Conservation (phyloP, 2,113 vertebrate genomes). For the Odocoileus hemionus region DNA sequence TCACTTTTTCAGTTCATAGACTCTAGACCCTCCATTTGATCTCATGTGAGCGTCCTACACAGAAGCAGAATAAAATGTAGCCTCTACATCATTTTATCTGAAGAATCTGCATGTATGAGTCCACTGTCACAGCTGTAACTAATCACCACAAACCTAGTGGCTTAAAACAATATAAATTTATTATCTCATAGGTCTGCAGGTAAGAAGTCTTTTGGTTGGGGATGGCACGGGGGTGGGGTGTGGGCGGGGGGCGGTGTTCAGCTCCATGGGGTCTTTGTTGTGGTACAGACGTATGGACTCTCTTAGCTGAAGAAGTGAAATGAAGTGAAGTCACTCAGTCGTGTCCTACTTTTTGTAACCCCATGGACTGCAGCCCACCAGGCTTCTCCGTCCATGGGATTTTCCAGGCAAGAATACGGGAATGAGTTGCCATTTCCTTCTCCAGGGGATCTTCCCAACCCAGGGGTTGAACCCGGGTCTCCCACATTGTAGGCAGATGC, state of each 20-base stretch:
- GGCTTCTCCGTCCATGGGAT: too few relatives aligned
- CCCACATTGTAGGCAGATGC: too few relatives aligned
- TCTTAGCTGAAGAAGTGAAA: too few relatives aligned
- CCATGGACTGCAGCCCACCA: too few relatives aligned
- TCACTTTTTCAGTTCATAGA: neutral
- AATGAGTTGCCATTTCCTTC: too few relatives aligned
- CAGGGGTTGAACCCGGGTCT: too few relatives aligned
- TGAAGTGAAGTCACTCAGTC: too few relatives aligned
- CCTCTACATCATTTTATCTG: neutral
- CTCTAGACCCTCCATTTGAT: neutral
- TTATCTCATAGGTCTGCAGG: neutral
- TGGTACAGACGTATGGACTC: too few relatives aligned
- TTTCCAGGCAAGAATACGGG: too few relatives aligned
- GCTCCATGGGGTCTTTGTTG: too few relatives aligned
- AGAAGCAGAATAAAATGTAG: neutral
- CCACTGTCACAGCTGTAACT: neutral
- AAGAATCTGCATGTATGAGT: neutral
- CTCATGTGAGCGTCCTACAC: neutral
- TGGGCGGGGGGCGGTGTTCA: rapidly evolving
- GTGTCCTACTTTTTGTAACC: too few relatives aligned
- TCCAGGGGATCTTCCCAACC: too few relatives aligned
- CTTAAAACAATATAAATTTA: neutral
- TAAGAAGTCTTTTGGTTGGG: neutral
- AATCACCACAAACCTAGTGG: neutral
- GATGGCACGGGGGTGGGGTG: rapidly evolving